These are phyloP conservation scores for Scyliorhinus canicula DNA, from an alignment of 2,797 vertebrate species.

Conservation along the genomic window DNA sequence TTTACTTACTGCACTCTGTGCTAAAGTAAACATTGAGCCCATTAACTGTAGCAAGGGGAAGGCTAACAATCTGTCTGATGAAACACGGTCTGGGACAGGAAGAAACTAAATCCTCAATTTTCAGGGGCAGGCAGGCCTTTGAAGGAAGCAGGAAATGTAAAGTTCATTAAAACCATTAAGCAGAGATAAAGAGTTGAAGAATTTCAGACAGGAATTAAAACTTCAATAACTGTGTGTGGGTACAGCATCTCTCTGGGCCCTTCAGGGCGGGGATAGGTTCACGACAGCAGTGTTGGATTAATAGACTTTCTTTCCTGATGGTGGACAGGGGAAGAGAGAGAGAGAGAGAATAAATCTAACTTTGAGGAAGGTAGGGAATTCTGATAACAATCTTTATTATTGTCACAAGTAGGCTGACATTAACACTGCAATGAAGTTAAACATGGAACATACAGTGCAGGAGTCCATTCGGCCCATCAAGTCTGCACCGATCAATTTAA, in stretches of 20 bases:
- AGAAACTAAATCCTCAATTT: slow-evolving; percentile 37
- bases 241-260: neutral
- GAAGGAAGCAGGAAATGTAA: neutral
- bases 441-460: no score
- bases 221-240: neutral
- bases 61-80: slow-evolving; percentile 8
- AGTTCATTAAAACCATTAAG: slow-evolving; percentile 17
- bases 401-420: no score
- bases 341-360: neutral
- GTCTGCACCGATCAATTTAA: no score
- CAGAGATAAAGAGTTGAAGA: slow-evolving; percentile 21
- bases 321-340: neutral
- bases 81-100: neutral
- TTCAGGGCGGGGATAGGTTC: neutral
- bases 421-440: no score
- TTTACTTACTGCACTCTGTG: slow-evolving; percentile 41
- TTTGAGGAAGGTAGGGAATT: neutral
- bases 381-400: no score
- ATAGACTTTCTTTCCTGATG: neutral
- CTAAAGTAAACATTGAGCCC: slow-evolving; percentile 41
- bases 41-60: slow-evolving; percentile 36
- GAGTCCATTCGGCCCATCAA: no score
- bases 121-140: neutral
- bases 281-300: neutral
- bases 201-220: neutral